Conservation (phyloP, 2,113 vertebrate species). For the Anas platyrhynchos region DNA sequence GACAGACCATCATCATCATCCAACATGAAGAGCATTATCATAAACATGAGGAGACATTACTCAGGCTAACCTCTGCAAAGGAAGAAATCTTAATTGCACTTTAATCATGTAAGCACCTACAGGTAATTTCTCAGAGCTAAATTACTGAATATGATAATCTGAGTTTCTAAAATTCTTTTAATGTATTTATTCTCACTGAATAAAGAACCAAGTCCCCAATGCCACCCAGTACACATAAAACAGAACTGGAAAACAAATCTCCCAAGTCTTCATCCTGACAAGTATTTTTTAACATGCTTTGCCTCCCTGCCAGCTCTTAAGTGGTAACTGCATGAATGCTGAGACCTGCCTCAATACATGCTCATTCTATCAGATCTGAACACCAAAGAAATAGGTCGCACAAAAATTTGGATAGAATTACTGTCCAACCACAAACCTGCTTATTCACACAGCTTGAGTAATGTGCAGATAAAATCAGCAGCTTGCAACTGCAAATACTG, state of each 20-base stretch:
- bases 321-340: not conserved
- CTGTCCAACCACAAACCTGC: not conserved
- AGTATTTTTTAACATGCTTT: constrained; percentile 4
- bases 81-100: not conserved
- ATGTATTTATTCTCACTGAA: not conserved
- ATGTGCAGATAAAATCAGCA: not conserved
- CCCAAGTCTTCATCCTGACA: not conserved
- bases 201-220: not conserved
- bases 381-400: not conserved
- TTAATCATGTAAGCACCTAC: not conserved
- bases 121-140: not conserved
- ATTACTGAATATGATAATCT: not conserved
- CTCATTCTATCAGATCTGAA: not conserved
- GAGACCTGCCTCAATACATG: not conserved
- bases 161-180: not conserved
- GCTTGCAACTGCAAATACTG: not conserved
- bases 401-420: not conserved
- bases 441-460: not conserved
- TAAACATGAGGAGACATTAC: not conserved
- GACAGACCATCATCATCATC: not conserved
- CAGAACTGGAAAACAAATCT: not conserved
- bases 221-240: not conserved
- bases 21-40: not conserved
- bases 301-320: not conserved
- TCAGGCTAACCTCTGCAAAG: not conserved